phyloP scores from a whole-genome alignment of 2,113 vertebrate species.

The Gambusia affinis region DNA sequence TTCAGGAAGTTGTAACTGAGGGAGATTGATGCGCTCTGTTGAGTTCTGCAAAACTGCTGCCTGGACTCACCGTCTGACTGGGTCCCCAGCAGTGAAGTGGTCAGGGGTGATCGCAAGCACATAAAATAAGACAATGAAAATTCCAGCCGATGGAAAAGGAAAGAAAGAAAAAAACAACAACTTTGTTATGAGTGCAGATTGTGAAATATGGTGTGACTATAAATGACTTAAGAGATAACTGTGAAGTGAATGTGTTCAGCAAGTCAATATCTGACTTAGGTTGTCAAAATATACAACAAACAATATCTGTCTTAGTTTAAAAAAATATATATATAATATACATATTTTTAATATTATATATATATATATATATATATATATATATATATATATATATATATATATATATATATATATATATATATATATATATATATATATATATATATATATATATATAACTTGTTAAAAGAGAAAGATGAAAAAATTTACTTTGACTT shows the following conservation, averaged over 20 bases:
- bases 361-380: too few species aligned
- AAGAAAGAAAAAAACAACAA: too few species aligned
- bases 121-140: slow-evolving; percentile 32
- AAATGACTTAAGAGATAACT: background rate
- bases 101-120: slow-evolving; percentile 16
- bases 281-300: slow-evolving; percentile 6
- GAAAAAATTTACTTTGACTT: background rate
- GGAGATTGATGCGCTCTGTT: slow-evolving; percentile 38
- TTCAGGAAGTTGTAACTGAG: slow-evolving; percentile 18
- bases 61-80: slow-evolving; percentile 33
- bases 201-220: background rate
- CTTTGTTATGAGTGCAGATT: background rate
- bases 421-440: too few species aligned
- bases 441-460: too few species aligned
- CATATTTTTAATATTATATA: too few species aligned
- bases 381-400: too few species aligned
- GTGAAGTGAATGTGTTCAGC: too few species aligned
- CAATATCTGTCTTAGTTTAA: slow-evolving; percentile 23
- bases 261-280: too few species aligned
- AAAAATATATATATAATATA: too few species aligned
- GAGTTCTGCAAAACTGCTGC: slow-evolving; percentile 19
- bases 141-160: background rate
- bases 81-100: slow-evolving; percentile 55
- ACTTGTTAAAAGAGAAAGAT: background rate
- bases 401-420: too few species aligned